Base-by-base conservation (phyloP, 2,888 invertebrate genomes). In the Pteria penguin region DNA sequence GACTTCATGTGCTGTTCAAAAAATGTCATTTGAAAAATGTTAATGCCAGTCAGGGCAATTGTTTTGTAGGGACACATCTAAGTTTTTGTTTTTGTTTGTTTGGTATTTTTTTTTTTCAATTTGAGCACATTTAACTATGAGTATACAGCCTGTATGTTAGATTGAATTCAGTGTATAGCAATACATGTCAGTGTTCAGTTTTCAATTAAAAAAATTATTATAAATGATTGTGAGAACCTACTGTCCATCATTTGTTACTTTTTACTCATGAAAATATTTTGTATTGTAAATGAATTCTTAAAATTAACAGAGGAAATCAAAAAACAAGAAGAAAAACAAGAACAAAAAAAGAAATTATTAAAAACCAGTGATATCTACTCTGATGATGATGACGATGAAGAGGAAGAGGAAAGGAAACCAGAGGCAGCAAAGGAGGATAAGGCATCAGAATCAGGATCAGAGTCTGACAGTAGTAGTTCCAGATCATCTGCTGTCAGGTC, bases 291-390 rank as follows among this genome's bases (percentile, higher is more conserved):
- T 54, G n/a, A n/a, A n/a, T n/a, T n/a, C n/a, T n/a, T n/a, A n/a
- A n/a, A n/a, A n/a, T n/a, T n/a, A n/a, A 69, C 58, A 62, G 72
- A 77, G 36, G 31, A 69, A 57, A 67, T 58, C 11, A 62, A 72
- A 54, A 79, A 81, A 69, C 80, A 84, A 72, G 74, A 74, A 71
- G 79, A 81, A 54, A 84, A 87, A 58, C 85, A 90, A 31, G 87
- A 89, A 90, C 95, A 95, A 58, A 89, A 93, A 73, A 92, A 95
- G 86, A 95, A 95, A 11, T 97, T 97, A 89, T 93, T 97, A 36
- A 98, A 98, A 90, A 97, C 98, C 0, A 97, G 97, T 0, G 98
- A 98, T 90, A 97, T 98, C 75, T 98, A 98, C 92, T 98, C 98
- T 32, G 92, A 92, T 71, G 93, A 93, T 77, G 91, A 91, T 62